A percentile compares a stretch with the other conserved stretches of the same genome.
Conservation (phyloP, 2,797 vertebrate species). For the Echiichthys vipera region DNA sequence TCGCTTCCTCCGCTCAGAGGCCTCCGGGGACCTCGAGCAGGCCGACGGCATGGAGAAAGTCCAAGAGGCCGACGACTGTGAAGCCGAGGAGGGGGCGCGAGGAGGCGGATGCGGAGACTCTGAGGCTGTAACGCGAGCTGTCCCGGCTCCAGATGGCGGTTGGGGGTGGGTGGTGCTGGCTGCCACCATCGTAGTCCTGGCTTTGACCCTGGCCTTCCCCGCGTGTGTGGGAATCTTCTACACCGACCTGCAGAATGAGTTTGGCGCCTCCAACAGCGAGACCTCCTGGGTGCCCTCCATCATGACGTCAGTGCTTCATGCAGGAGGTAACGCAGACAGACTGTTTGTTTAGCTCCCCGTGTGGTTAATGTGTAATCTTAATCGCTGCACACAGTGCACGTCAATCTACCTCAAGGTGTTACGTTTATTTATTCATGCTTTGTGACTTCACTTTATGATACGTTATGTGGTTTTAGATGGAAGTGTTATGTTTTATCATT, state of each 20-base stretch:
- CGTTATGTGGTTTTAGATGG: not conserved
- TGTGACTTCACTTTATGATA: not conserved
- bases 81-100: constrained; percentile 56
- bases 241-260: constrained; percentile 91
- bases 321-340: constrained; percentile 85
- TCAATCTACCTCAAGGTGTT: not conserved
- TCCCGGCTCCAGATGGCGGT: constrained; percentile 82
- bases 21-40: constrained; percentile 32
- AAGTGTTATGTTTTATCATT: not conserved
- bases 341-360: not conserved
- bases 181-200: constrained; percentile 87
- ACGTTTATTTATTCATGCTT: not conserved
- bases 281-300: constrained; percentile 97
- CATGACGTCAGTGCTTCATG: constrained; percentile 90
- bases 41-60: constrained; percentile 33
- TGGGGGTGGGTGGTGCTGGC: constrained; percentile 95
- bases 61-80: constrained; percentile 35
- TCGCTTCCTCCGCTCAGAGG: constrained; percentile 32
- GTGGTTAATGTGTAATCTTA: not conserved
- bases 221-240: constrained; percentile 92
- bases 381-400: not conserved
- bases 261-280: constrained; percentile 91
- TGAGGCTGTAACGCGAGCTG: not conserved
- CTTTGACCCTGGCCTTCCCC: constrained; percentile 90
- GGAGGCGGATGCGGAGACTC: constrained; percentile 3